phyloP scores from a whole-genome alignment of 2,888 invertebrate genomes.

The Papilio gigon region DNA sequence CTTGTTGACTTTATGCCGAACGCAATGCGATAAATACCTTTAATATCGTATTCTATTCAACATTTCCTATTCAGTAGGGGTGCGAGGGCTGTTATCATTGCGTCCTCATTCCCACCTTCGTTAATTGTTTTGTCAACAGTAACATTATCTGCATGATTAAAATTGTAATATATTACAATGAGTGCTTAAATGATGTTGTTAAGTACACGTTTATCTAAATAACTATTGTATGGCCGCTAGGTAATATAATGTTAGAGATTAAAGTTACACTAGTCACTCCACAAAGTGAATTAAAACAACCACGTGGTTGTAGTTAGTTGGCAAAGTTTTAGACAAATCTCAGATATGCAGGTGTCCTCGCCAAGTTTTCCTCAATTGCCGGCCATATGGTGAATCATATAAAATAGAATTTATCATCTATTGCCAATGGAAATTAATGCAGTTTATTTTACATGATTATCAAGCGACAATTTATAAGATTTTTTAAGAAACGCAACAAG shows the following conservation, averaged over 20 bases:
- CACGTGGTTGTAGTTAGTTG: not conserved
- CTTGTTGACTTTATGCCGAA: constrained; percentile 15
- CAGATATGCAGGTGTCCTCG: not conserved
- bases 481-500: not conserved
- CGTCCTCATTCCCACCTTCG: constrained; percentile 14
- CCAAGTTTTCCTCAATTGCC: constrained; percentile 5
- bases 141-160: not conserved
- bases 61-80: constrained; percentile 14
- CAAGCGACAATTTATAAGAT: not conserved
- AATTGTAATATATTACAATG: not conserved
- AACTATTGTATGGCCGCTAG: not conserved
- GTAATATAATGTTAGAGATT: not conserved
- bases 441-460: not conserved
- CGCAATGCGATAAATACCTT: constrained; percentile 15
- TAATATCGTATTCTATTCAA: constrained; percentile 23
- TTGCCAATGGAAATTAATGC: not conserved
- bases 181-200: no score
- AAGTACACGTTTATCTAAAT: not conserved
- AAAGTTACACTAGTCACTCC: not conserved
- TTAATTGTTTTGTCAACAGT: constrained; percentile 8
- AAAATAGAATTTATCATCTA: not conserved
- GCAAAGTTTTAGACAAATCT: constrained; percentile 1
- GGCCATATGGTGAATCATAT: constrained; percentile 7
- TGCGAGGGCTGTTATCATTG: constrained; percentile 10
- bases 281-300: not conserved